A percentile compares a stretch with the other conserved stretches of the same genome.
Conservation (phyloP, 2,888 invertebrate genomes). For the Lydus trimaculatus region DNA sequence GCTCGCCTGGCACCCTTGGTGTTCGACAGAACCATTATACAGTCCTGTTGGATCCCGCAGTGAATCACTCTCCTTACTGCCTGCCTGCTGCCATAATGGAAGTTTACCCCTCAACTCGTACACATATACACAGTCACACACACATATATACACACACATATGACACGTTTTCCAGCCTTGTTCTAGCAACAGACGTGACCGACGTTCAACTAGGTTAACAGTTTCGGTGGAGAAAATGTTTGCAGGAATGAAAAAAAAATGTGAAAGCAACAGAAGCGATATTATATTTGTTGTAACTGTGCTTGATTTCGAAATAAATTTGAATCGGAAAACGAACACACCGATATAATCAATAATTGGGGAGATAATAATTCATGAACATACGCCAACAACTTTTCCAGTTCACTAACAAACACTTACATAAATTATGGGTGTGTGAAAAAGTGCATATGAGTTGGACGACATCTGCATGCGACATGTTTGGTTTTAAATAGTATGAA, state of each 20-base stretch:
- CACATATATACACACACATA: conserved; percentile 44
- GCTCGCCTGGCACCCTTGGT: conserved; percentile 32
- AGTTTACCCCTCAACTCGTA: conserved; percentile 14
- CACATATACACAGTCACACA: conserved; percentile 27
- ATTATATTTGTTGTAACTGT: conserved; percentile 2
- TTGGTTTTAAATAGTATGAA: conserved; percentile 17
- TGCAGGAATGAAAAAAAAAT: background rate
- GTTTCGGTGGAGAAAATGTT: conserved; percentile 12
- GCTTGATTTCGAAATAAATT: background rate
- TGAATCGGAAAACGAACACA: background rate
- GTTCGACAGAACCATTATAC: conserved; percentile 41
- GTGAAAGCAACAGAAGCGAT: background rate
- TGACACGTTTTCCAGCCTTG: conserved; percentile 38
- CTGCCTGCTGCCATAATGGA: conserved; percentile 36
- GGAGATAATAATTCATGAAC: conserved; percentile 9
- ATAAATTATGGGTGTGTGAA: conserved; percentile 30
- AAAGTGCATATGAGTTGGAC: conserved; percentile 22
- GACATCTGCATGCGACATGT: conserved; percentile 21
- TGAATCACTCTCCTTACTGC: conserved; percentile 43
- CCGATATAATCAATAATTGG: background rate
- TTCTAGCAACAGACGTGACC: conserved; percentile 41
- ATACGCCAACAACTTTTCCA: background rate
- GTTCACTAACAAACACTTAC: conserved; percentile 26
- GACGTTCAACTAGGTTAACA: conserved; percentile 38
- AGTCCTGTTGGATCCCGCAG: conserved; percentile 43